Evolutionary conservation across 2,113 vertebrate genomes (phyloP), one percentile per base, ranked within the genome.

Genomic region (Apteryx mantelli): DNA sequence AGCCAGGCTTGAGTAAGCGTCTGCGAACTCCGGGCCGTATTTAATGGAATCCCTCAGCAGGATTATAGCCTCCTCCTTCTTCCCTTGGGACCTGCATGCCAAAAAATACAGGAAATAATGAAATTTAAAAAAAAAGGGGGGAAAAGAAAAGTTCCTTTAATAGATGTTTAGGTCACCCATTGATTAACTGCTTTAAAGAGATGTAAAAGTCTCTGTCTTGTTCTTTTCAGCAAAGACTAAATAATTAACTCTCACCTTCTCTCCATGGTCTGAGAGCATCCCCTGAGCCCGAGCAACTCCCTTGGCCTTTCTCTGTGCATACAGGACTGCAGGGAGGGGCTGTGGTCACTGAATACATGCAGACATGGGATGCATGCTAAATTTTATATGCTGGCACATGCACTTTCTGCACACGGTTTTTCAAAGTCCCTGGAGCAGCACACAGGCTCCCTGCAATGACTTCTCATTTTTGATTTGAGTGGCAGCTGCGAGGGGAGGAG

Each of bases 1-100:
- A 13, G 99, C 99, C 70, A 99, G 98, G 89, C 99, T 99, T 38
- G 99, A 99, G 88, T 99, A 99, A 6, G 99, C 99, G 68, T 99
- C 99, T 30, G 99, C 99, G 7, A 99, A 99, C 89, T 99, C 98
- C 5, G 99, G 98, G 30, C 99, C 99, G 0, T 98, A 99, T 52
- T 96, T 98, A 61, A 99, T 98, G 55, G 99, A 99, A 79, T 99
- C 98, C 82, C 95, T 98, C 88, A 99, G 96, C 66, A 99, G 97
- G 65, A 95, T 32, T 79, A 99, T 98, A 4, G 99, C 99, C 94
- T 99, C 99, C 13, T 98, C 97, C 88, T 98, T 98, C 89, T 99
- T 99, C 61, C 98, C 98, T 95, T 99, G 98, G 58, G 99, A 99
- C 94, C 99, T 99, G 94, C 5, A 96, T 91, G 11, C 36, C 46